phyloP scores from a whole-genome alignment of 1,140 invertebrate species.

The Bombus pyrosoma region DNA sequence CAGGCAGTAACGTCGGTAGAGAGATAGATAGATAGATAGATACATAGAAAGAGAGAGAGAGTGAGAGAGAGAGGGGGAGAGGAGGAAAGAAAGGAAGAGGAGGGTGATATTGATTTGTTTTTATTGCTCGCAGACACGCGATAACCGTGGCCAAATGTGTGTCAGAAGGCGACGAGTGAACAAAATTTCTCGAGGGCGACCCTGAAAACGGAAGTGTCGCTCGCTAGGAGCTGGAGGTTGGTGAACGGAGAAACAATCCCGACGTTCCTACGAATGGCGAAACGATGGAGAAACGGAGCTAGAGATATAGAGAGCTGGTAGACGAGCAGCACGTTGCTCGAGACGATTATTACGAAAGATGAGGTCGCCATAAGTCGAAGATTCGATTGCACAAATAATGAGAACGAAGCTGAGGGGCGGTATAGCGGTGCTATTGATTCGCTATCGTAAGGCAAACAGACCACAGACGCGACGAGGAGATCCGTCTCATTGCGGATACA shows the following conservation, averaged over 20 bases:
- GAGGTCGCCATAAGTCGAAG: not conserved
- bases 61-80: no score
- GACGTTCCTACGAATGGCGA: not conserved
- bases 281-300: no score
- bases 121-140: conserved; percentile 62
- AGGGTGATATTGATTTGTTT: conserved; percentile 70
- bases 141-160: conserved; percentile 50
- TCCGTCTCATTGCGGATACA: not conserved
- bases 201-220: not conserved
- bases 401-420: conserved; percentile 22
- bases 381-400: conserved; percentile 30
- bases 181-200: conserved; percentile 19
- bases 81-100: not conserved
- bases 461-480: conserved; percentile 4
- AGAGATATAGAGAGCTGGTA: not conserved
- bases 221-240: not conserved
- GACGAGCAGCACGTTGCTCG: not conserved
- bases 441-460: conserved; percentile 51
- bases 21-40: not conserved
- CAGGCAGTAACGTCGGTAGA: conserved; percentile 8
- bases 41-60: no score
- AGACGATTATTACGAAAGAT: not conserved
- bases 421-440: conserved; percentile 57
- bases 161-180: conserved; percentile 33
- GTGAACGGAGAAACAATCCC: not conserved